phyloP scores from a whole-genome alignment of 2,797 vertebrate genomes.

The Tiaroga cobitis region DNA sequence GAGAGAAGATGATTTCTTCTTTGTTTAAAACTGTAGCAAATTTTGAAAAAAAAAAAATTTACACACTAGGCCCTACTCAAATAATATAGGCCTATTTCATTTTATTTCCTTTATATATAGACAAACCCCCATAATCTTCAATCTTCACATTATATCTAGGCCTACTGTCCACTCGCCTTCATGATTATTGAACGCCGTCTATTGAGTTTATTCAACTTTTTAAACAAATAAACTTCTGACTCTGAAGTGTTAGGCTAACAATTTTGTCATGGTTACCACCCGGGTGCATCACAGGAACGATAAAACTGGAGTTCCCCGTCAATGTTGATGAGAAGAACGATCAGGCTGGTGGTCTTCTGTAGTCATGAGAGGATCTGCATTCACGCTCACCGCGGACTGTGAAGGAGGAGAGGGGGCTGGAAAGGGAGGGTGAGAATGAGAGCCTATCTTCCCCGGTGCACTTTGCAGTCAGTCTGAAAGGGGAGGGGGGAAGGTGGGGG shows the following conservation, averaged over 20 bases:
- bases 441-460: slow-evolving; percentile 54
- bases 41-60: no score
- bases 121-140: not conserved
- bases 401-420: slow-evolving; percentile 20
- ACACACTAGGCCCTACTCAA: not conserved
- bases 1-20: not conserved
- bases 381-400: not conserved
- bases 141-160: not conserved
- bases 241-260: not conserved
- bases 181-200: not conserved
- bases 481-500: slow-evolving; percentile 55
- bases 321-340: not conserved
- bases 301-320: not conserved
- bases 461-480: slow-evolving; percentile 57
- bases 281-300: not conserved
- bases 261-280: not conserved
- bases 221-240: not conserved
- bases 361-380: slow-evolving; percentile 16
- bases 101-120: not conserved
- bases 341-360: not conserved
- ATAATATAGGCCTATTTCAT: no score
- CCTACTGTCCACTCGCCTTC: no score
- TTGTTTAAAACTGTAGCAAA: not conserved
- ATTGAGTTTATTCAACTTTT: not conserved
- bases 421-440: slow-evolving; percentile 26